Evolutionary conservation across 2,888 invertebrate genomes (phyloP).

Genomic region (Elgonia sp.): DNA sequence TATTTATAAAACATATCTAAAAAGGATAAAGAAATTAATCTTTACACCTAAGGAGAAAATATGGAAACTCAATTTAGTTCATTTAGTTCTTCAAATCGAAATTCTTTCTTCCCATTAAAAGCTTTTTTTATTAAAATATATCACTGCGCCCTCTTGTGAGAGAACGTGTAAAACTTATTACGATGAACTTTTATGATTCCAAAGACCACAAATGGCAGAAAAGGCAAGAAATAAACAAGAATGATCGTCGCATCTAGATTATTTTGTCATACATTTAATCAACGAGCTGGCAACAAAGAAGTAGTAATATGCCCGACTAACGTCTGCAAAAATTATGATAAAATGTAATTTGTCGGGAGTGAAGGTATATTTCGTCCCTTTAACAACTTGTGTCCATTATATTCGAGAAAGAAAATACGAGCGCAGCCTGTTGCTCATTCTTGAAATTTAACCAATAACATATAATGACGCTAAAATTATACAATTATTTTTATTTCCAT

Average conservation of each 20-base stretch:
- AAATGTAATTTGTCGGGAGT: conserved; percentile 33
- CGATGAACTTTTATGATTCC: neutral
- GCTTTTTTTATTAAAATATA: neutral
- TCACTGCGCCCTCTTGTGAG: neutral
- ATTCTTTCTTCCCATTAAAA: neutral
- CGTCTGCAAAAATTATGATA: conserved; percentile 52
- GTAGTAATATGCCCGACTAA: conserved; percentile 12
- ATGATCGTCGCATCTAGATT: conserved; percentile 29
- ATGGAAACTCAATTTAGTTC: too few relatives aligned
- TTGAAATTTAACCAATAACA: conserved; percentile 1
- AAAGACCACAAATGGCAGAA: neutral
- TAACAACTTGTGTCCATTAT: conserved; percentile 50
- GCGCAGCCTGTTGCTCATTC: conserved; percentile 60
- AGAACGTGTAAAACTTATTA: neutral
- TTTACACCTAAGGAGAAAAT: too few relatives aligned
- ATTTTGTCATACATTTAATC: conserved; percentile 34
- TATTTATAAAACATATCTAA: too few relatives aligned
- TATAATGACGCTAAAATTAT: too few relatives aligned
- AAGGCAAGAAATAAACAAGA: conserved; percentile 39
- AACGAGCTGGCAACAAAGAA: conserved; percentile 35
- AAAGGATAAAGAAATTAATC: too few relatives aligned
- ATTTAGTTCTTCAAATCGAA: neutral
- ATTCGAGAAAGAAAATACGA: conserved; percentile 52
- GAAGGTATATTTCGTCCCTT: conserved; percentile 43
- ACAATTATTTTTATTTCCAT: too few relatives aligned